phyloP scores from a whole-genome alignment of 2,797 vertebrate genomes.

The Gambelia wislizenii region DNA sequence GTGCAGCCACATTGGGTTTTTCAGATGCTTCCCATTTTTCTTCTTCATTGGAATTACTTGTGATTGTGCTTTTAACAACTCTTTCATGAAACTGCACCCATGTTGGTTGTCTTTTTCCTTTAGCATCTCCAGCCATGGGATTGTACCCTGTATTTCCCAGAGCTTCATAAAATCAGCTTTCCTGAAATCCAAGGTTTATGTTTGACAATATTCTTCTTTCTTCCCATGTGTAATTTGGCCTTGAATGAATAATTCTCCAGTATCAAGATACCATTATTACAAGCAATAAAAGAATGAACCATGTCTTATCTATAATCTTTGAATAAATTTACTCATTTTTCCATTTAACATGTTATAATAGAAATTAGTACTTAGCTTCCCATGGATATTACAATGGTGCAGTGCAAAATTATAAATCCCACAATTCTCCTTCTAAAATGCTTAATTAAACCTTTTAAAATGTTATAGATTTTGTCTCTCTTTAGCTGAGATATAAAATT shows the following conservation, averaged over 20 bases:
- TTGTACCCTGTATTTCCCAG: too few species aligned
- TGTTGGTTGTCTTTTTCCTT: too few species aligned
- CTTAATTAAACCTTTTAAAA: constrained; percentile 58
- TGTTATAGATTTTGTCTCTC: constrained; percentile 32
- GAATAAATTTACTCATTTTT: constrained; percentile 51
- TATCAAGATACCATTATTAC: constrained; percentile 20
- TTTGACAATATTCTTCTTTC: too few species aligned
- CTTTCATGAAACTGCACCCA: too few species aligned
- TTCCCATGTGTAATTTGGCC: neutral
- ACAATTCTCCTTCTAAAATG: constrained; percentile 43
- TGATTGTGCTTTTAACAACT: too few species aligned
- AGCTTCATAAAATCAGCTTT: too few species aligned
- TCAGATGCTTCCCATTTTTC: too few species aligned
- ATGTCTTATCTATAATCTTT: constrained; percentile 10
- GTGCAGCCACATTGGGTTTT: too few species aligned
- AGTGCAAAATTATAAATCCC: constrained; percentile 48
- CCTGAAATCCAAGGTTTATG: too few species aligned
- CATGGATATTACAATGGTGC: constrained; percentile 35
- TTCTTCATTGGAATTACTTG: too few species aligned
- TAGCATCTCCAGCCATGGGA: too few species aligned
- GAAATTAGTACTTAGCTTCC: constrained; percentile 44
- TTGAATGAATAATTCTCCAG: neutral
- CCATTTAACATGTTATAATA: constrained; percentile 16
- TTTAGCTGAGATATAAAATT: constrained; percentile 42
- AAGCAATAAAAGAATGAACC: neutral